Base-by-base conservation (phyloP, 2,888 invertebrate genomes). In the Lagria hirta region DNA sequence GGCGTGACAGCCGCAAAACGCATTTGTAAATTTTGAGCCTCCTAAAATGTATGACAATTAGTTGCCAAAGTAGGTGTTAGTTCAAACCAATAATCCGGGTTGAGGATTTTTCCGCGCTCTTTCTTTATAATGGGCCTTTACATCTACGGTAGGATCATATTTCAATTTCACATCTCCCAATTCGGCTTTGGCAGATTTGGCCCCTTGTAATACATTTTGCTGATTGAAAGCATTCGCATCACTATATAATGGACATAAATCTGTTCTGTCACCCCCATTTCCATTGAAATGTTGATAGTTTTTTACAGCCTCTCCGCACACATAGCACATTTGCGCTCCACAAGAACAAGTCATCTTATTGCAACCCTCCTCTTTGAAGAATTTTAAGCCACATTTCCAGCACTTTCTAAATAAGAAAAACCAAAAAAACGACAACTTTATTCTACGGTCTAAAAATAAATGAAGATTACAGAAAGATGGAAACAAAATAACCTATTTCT, bases 311-410 rank as follows among this genome's bases (percentile, higher is more conserved):
- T 73, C 47, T 16, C 75, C 68, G 54, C 80, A 80, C 6, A 80
- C 59, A 46, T 81, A 81, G 52, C 80, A 81, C 74, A 77, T 78
- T 7, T 49, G 52, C 2, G 75, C 75, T 0, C 79, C 79, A 57
- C 80, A 81, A 0, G 63, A 46, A 52, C 80, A 80, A 1, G 69
- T 73, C 72, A 81, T 79, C 54, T 75, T 76, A 52, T 81, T 80
- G 56, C 80, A 81, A 1, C 79, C 79, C 38, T 74, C 74, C 32
- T 70, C 71, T 59, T 79, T 79, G 47, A 76, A 72, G 52, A 77
- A 79, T 23, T 72, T 70, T 17, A 66, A 62, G 1, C 64, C 60
- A 45, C 79, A 78, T 15, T 66, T 66, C 49, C 66, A 72, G 57
- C 78, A 78, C 44, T 67, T 72, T 23, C 76, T 71, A 27, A 63